phyloP scores from a whole-genome alignment of 2,113 vertebrate genomes.

The Megaptera novaeangliae region DNA sequence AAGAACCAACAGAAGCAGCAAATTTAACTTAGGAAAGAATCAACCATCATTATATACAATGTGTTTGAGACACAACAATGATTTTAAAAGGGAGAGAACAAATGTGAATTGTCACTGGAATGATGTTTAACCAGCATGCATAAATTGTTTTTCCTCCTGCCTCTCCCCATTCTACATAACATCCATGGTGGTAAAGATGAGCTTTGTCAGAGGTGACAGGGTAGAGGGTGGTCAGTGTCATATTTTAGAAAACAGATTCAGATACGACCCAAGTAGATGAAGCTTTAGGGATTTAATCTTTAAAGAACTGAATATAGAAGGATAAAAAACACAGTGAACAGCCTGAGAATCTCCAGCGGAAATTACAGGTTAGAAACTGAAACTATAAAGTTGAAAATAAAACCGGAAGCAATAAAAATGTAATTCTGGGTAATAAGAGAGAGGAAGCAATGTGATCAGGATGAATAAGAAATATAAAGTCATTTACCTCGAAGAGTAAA shows the following conservation, averaged over 20 bases:
- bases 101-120: background rate
- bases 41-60: background rate
- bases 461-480: background rate
- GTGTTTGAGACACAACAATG: background rate
- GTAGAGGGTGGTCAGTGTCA: background rate
- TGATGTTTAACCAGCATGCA: background rate
- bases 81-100: background rate
- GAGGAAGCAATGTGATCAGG: background rate
- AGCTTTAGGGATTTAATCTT: background rate
- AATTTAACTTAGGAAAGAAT: background rate
- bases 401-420: slow-evolving; percentile 13
- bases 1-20: background rate
- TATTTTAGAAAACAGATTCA: slow-evolving; percentile 13
- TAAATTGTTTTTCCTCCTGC: background rate
- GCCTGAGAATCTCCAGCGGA: background rate
- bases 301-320: background rate
- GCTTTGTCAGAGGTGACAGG: background rate
- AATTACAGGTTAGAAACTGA: background rate
- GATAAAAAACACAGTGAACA: background rate
- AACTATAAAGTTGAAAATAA: background rate
- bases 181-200: background rate
- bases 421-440: background rate
- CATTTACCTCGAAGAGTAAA: background rate
- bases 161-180: background rate
- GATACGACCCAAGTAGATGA: background rate